Conservation (phyloP, 2,888 invertebrate genomes). For the Ligdia adustata region DNA sequence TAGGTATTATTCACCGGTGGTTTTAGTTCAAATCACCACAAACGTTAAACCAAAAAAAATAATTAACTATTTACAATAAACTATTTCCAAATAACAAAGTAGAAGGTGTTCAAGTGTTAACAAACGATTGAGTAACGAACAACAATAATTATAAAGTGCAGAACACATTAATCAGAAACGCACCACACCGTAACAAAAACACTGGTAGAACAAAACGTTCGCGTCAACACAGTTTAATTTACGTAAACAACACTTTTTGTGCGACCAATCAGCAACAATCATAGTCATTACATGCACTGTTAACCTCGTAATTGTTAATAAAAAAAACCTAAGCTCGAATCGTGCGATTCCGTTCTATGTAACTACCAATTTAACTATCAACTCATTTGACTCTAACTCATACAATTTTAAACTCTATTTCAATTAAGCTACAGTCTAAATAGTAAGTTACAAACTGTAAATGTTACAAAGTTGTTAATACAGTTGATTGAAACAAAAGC, state of each 20-base stretch:
- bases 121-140: background rate
- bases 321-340: constrained; percentile 43
- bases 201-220: constrained; percentile 9
- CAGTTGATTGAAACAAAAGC: background rate
- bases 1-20: no score
- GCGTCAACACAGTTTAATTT: constrained; percentile 21
- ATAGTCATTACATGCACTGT: constrained; percentile 64
- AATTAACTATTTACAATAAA: no score
- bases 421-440: background rate
- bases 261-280: constrained; percentile 57
- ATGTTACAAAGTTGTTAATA: background rate
- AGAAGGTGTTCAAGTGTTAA: no score
- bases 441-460: background rate
- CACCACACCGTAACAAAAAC: constrained; percentile 21
- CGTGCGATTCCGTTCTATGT: constrained; percentile 17
- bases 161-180: constrained; percentile 10
- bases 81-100: no score
- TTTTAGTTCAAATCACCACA: no score
- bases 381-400: background rate
- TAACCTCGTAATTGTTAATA: constrained; percentile 67
- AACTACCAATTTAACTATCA: constrained; percentile 9
- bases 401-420: background rate
- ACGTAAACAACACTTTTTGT: constrained; percentile 46
- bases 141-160: background rate
- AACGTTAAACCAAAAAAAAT: no score